phyloP scores from a whole-genome alignment of 2,888 invertebrate species.

The Sisyra terminalis region DNA sequence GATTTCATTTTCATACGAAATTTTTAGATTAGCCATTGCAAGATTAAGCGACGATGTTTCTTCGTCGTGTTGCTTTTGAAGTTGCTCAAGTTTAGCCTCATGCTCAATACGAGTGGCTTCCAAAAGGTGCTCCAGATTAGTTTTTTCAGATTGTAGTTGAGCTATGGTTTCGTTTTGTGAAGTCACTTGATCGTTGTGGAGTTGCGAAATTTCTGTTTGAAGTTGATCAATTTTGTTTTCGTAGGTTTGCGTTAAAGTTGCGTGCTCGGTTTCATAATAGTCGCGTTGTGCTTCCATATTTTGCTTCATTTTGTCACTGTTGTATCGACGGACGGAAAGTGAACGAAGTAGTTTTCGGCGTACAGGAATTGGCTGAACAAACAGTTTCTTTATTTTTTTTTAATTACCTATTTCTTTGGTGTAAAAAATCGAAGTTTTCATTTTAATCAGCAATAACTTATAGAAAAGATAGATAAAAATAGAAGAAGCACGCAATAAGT shows the following conservation, averaged over 20 bases:
- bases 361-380: background rate
- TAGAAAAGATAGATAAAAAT: too few species aligned
- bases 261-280: background rate
- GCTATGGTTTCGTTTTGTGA: too few species aligned
- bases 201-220: too few species aligned
- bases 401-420: background rate
- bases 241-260: too few species aligned
- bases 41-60: conserved; percentile 18
- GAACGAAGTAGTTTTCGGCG: background rate
- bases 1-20: background rate
- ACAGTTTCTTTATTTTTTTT: background rate
- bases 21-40: conserved; percentile 7
- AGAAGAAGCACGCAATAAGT: too few species aligned
- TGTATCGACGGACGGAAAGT: background rate
- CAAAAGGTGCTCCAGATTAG: background rate
- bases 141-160: background rate
- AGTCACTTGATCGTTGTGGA: too few species aligned
- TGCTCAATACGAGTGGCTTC: background rate
- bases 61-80: conserved; percentile 16
- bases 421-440: too few species aligned
- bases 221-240: too few species aligned
- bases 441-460: too few species aligned
- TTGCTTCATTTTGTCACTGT: background rate
- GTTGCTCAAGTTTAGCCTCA: too few species aligned
- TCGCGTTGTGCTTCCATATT: conserved; percentile 19